Evolutionary conservation across 2,113 vertebrate species (phyloP).

Genomic region (Tupaia tana): DNA sequence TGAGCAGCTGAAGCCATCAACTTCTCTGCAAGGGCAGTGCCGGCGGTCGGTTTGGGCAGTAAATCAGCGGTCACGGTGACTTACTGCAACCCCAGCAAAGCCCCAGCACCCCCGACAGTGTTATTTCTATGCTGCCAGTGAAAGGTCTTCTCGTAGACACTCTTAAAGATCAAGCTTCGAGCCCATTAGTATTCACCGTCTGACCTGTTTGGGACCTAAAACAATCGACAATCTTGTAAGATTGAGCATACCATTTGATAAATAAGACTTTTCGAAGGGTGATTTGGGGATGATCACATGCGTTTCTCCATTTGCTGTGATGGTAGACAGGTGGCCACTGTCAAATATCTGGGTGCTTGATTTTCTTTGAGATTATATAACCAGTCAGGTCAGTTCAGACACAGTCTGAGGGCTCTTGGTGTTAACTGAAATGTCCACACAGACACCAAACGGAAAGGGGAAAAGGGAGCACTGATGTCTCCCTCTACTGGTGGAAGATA

Average conservation of each 20-base stretch:
- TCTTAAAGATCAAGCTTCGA: not conserved
- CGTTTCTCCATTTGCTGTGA: not conserved
- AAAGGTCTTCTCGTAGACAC: not conserved
- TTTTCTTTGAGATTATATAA: not conserved
- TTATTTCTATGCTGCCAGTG: not conserved
- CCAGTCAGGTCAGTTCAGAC: not conserved
- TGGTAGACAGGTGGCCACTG: not conserved
- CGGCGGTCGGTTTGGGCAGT: not conserved
- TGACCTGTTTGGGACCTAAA: not conserved
- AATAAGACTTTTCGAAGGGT: not conserved
- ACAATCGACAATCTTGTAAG: not conserved
- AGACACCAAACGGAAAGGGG: not conserved
- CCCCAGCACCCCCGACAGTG: too few relatives aligned
- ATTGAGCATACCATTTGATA: not conserved
- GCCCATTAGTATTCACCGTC: not conserved
- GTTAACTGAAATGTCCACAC: not conserved
- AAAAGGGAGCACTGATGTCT: not conserved
- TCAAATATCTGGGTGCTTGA: not conserved
- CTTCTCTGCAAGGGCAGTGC: slow-evolving; percentile 58
- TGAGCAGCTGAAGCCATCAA: not conserved
- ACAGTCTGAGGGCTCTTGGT: not conserved
- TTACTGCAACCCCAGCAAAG: not conserved
- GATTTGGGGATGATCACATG: slow-evolving; percentile 12
- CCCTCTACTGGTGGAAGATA: slow-evolving; percentile 56
- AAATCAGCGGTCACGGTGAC: not conserved